These are phyloP conservation scores for Embiotoca jacksoni DNA, from an alignment of 2,113 vertebrate species.

Conservation along the genomic window DNA sequence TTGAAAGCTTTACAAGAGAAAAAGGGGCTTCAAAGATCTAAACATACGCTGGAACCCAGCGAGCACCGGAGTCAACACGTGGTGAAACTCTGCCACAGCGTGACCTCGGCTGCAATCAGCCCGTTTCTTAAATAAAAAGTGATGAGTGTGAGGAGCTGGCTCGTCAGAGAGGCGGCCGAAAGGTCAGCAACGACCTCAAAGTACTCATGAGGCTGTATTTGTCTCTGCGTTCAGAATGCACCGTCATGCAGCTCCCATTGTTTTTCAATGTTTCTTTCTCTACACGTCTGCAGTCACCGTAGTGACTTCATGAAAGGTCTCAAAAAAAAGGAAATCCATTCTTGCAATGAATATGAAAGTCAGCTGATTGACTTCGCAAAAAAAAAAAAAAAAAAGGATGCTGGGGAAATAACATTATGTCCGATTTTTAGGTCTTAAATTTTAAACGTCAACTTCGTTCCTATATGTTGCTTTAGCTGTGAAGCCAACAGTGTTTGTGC, in stretches of 20 bases:
- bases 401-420: slow-evolving; percentile 60
- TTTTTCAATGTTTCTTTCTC: neutral
- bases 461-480: neutral
- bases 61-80: no score
- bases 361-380: slow-evolving; percentile 27
- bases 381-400: neutral
- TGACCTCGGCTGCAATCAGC: neutral
- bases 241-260: neutral
- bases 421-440: slow-evolving; percentile 2
- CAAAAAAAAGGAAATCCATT: slow-evolving; percentile 31
- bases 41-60: neutral
- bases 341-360: slow-evolving; percentile 31
- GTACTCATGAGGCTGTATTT: neutral
- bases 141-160: neutral
- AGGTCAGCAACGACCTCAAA: slow-evolving; percentile 12
- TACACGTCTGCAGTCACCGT: neutral
- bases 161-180: slow-evolving; percentile 7
- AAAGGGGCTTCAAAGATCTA: neutral
- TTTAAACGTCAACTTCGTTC: slow-evolving; percentile 8
- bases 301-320: neutral
- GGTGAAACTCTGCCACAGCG: no score
- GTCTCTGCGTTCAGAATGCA: neutral
- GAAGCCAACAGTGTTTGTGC: neutral
- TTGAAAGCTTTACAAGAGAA: neutral
- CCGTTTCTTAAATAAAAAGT: neutral